Evolutionary conservation across 2,797 vertebrate genomes (phyloP), one percentile per base, ranked within the genome.

Genomic region (Rhyacichthys aspro): DNA sequence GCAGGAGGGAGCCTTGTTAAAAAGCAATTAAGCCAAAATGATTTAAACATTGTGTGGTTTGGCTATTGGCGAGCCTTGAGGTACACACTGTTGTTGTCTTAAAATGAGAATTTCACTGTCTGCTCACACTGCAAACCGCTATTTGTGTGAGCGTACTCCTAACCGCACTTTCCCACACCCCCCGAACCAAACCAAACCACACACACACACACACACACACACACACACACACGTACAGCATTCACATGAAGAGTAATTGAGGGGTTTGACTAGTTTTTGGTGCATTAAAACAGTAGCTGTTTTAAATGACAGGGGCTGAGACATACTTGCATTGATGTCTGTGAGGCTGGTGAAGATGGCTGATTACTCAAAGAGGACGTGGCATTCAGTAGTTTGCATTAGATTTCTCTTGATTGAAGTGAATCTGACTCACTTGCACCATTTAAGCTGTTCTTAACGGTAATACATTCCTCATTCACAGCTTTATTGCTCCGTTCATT

Each of bases 11-110:
- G 83, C 82, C 90, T 91, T 90, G 90, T 91, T 92, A 91, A 90
- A 92, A 91, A 85, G 89, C 88, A 92, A 91, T 91, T 91, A 90
- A 91, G 87, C 80, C 86, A 81, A 91, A 90, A 91, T 90, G 87
- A 91, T 91, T 92, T 90, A 90, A 89, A 90, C 86, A 86, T 88
- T 72, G 74, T 89, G 89, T 43, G 90, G 89, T 90, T 83, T 85
- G 82, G 83, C 81, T 77, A 81, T 71, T 77, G 82, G 85, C 85
- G 68, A 79, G 86, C 78, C 83, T 85, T 53, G 81, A 87, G 87
- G 90, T 88, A 70, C 88, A 77, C 82, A 76, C 83, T 81, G 82
- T 89, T 90, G 86, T 92, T 92, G 86, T 89, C 88, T 89, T 90
- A 81, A 88, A 91, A 91, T 70, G 87, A 91, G 87, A 88, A 89